These are phyloP conservation scores for Vanessa atalanta DNA, from an alignment of 1,140 invertebrate genomes.

Conservation along the genomic window DNA sequence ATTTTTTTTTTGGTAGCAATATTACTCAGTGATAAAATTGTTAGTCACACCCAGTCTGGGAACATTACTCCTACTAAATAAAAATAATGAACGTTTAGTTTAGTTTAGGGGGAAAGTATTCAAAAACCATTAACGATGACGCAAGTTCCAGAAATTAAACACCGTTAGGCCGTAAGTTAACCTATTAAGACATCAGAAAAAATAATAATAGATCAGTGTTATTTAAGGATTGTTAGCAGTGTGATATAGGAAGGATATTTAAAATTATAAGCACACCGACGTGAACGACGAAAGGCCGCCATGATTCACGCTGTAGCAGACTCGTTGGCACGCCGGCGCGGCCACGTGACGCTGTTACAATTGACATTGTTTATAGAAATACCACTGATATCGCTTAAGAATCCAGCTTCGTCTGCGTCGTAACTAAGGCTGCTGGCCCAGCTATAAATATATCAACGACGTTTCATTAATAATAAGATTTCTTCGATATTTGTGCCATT, in stretches of 20 bases:
- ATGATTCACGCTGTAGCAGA: conserved; percentile 1
- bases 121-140: no score
- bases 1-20: background rate
- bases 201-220: background rate
- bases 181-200: background rate
- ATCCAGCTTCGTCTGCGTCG: background rate
- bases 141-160: no score
- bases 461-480: no score
- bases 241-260: background rate
- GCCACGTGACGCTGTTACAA: background rate
- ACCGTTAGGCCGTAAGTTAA: no score
- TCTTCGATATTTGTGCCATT: no score
- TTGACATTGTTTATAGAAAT: conserved; percentile 4
- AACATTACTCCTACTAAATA: no score
- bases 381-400: background rate
- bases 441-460: no score
- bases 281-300: background rate
- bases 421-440: background rate
- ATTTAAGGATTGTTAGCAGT: background rate
- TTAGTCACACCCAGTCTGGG: no score
- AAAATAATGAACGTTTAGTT: no score
- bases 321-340: background rate
- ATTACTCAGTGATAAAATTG: background rate
- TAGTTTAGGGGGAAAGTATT: no score
- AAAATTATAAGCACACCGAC: background rate